Percentiles rank a stretch among this genome's conserved stretches.
These are phyloP conservation scores for Choristoneura fumiferana DNA, from an alignment of 1,140 invertebrate genomes.

Conservation along the genomic window DNA sequence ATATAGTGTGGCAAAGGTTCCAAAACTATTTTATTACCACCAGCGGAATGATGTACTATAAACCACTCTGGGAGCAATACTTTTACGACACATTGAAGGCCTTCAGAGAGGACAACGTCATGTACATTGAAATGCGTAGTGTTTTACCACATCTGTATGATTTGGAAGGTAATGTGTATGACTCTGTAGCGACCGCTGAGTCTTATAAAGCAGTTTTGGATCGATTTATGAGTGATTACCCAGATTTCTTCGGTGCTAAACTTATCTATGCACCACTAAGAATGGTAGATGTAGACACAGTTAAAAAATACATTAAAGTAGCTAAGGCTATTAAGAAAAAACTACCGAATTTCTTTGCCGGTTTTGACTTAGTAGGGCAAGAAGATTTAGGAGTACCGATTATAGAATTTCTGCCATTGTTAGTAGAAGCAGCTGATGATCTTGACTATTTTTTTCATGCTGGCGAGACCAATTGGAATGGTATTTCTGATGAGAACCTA, in stretches of 20 bases:
- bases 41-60: constrained; percentile 82
- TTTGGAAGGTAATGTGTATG: constrained; percentile 80
- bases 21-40: constrained; percentile 81
- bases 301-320: constrained; percentile 75
- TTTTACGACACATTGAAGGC: constrained; percentile 85
- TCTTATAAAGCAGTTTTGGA: constrained; percentile 81
- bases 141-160: constrained; percentile 81
- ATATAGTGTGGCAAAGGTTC: constrained; percentile 86
- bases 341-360: constrained; percentile 81
- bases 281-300: constrained; percentile 44
- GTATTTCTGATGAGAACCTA: constrained; percentile 85
- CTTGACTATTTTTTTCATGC: constrained; percentile 89
- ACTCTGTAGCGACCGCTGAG: constrained; percentile 75
- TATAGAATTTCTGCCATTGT: constrained; percentile 80
- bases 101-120: constrained; percentile 87
- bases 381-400: constrained; percentile 84
- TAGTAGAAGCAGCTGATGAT: constrained; percentile 69
- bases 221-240: constrained; percentile 79
- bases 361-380: constrained; percentile 88
- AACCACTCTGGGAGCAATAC: constrained; percentile 83
- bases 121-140: constrained; percentile 87
- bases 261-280: constrained; percentile 85
- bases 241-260: constrained; percentile 84
- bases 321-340: constrained; percentile 68
- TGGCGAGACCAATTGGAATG: constrained; percentile 90